Evolutionary conservation across 2,113 vertebrate species (phyloP), one percentile per base, ranked within the genome.

Genomic region (Paramisgurnus dabryanus): DNA sequence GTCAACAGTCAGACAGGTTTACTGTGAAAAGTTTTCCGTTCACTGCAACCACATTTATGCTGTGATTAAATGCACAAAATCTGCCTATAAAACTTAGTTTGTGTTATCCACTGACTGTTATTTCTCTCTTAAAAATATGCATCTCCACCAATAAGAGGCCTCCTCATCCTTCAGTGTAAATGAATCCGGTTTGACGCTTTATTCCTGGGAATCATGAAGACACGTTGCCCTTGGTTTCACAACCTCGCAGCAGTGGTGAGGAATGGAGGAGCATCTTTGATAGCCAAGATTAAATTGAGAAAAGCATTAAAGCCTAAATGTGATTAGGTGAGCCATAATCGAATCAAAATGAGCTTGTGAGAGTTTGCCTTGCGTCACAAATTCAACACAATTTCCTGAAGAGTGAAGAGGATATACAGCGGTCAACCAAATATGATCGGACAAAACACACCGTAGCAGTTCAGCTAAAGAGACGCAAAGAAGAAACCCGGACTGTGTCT

Each of bases 231-330:
- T 66, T 77, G 75, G 75, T 66, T 77, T 77, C 75, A 65, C 61
- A 77, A 66, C 27, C 75, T 27, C 11, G 61, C 57, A 41, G 69
- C 68, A 41, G 58, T 22, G 57, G 49, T 45, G 78, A 80, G 71
- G 73, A 50, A 81, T 65, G 61, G 41, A 79, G 50, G 60, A 69
- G 69, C 72, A 72, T 81, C 80, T 76, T 77, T 64, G 60, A 80
- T 82, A 76, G 83, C 67, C 76, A 55, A 83, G 85, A 84, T 85
- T 85, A 85, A 83, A 83, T 83, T 79, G 79, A 83, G 82, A 84
- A 83, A 85, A 68, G 74, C 80, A 87, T 85, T 87, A 82, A 71
- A 82, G 68, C 68, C 40, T 10, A 70, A 82, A 87, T 84, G 43
- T 13, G 60, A 87, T 87, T 87, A 85, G 80, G 65, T 50, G 60